Conservation (phyloP, 2,888 invertebrate species). For the Herminia tarsipennalis region DNA sequence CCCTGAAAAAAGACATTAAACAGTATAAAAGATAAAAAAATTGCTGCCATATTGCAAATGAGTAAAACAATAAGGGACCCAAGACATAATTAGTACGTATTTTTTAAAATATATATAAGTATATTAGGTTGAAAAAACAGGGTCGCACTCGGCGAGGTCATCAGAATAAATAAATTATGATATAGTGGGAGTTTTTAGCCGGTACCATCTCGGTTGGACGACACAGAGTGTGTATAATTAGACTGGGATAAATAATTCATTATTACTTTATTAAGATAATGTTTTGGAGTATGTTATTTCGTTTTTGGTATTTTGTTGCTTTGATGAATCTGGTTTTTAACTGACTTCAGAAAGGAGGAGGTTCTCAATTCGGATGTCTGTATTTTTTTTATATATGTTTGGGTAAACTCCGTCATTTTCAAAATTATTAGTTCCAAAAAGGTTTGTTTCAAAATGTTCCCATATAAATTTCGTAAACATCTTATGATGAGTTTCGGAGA, state of each 20-base stretch:
- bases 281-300: background rate
- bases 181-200: conserved; percentile 74
- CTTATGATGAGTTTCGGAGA: no score
- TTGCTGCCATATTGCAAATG: conserved; percentile 77
- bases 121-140: conserved; percentile 70
- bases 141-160: conserved; percentile 75
- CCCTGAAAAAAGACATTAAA: conserved; percentile 78
- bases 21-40: conserved; percentile 76
- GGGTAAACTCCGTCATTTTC: no score
- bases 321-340: no score
- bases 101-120: conserved; percentile 53
- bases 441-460: no score
- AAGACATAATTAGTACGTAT: conserved; percentile 54
- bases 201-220: conserved; percentile 60
- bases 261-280: background rate
- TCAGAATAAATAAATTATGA: conserved; percentile 84
- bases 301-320: background rate
- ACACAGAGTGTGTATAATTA: conserved; percentile 47
- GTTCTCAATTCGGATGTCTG: no score
- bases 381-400: no score
- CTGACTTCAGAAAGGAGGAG: no score
- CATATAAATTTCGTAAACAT: no score
- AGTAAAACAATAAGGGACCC: conserved; percentile 60
- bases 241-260: conserved; percentile 33
- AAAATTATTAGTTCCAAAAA: no score